phyloP scores from a whole-genome alignment of 1,140 invertebrate genomes.

The Diplogasteroides magnus region DNA sequence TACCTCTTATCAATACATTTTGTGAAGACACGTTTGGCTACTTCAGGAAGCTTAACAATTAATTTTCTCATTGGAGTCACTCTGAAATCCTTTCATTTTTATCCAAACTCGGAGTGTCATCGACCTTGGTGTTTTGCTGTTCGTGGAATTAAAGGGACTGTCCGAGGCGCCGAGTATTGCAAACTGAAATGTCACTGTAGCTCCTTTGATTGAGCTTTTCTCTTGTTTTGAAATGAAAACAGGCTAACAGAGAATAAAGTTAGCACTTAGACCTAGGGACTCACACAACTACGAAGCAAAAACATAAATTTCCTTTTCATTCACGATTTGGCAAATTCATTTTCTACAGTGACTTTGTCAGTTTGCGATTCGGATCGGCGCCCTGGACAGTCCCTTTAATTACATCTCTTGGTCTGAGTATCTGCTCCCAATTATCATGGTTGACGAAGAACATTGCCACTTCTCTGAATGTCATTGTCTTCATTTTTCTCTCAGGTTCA shows the following conservation, averaged over 20 bases:
- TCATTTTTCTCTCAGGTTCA: not conserved
- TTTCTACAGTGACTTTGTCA: not conserved
- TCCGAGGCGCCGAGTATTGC: too few species aligned
- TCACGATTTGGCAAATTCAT: too few species aligned
- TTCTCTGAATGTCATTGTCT: conserved; percentile 1
- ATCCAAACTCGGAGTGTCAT: not conserved
- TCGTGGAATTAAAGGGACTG: conserved; percentile 5
- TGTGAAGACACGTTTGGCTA: conserved; percentile 60
- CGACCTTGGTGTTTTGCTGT: not conserved
- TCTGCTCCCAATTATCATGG: conserved; percentile 7
- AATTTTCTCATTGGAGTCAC: conserved; percentile 61
- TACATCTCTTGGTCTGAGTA: conserved; percentile 13
- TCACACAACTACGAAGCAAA: too few species aligned
- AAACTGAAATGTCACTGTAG: too few species aligned
- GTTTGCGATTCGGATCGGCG: conserved; percentile 2
- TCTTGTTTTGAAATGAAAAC: too few species aligned
- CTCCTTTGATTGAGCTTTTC: too few species aligned
- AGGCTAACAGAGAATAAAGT: too few species aligned
- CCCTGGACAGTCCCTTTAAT: too few species aligned
- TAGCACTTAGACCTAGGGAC: too few species aligned
- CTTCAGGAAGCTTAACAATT: conserved; percentile 61
- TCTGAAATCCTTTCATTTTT: not conserved
- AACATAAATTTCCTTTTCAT: too few species aligned
- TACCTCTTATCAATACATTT: conserved; percentile 56
- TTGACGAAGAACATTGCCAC: conserved; percentile 11